Evolutionary conservation across 2,113 vertebrate species (phyloP).

Genomic region (Mellivora capensis): DNA sequence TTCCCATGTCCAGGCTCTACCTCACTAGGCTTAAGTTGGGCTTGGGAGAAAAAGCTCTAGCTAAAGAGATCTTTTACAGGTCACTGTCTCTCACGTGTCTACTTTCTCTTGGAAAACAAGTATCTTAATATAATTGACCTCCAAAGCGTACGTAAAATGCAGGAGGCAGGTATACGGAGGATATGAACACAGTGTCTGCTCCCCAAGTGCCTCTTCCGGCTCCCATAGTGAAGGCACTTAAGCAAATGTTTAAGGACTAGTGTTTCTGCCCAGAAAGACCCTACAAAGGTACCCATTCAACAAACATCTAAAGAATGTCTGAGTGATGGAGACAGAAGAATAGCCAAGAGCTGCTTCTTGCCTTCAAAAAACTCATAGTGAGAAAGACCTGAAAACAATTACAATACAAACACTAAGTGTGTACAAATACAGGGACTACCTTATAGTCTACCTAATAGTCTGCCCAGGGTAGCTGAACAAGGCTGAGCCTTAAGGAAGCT

Average conservation of each 20-base stretch:
- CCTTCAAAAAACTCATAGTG: neutral
- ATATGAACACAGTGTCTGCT: neutral
- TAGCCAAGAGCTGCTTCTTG: slow-evolving; percentile 16
- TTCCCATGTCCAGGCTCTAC: neutral
- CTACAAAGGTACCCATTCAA: neutral
- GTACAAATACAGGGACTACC: neutral
- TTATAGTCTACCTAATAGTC: neutral
- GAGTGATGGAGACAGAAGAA: neutral
- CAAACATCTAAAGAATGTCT: slow-evolving; percentile 10
- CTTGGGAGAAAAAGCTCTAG: neutral
- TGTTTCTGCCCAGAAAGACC: neutral
- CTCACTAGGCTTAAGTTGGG: neutral
- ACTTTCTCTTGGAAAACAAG: neutral
- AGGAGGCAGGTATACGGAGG: neutral
- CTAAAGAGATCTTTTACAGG: slow-evolving; percentile 8
- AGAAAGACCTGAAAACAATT: slow-evolving; percentile 6
- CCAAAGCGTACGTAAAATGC: neutral
- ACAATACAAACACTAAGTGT: neutral
- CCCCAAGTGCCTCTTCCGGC: neutral
- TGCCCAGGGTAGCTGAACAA: neutral
- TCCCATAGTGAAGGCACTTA: neutral
- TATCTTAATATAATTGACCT: neutral
- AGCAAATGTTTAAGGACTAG: slow-evolving; percentile 28
- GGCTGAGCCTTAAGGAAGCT: neutral
- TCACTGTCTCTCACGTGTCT: neutral